A percentile compares a stretch with the other conserved stretches of the same genome.
phyloP scores from a whole-genome alignment of 30 jellyfish, hydroid and myxozoan genomes.

The Haliclystus octoradiatus region DNA sequence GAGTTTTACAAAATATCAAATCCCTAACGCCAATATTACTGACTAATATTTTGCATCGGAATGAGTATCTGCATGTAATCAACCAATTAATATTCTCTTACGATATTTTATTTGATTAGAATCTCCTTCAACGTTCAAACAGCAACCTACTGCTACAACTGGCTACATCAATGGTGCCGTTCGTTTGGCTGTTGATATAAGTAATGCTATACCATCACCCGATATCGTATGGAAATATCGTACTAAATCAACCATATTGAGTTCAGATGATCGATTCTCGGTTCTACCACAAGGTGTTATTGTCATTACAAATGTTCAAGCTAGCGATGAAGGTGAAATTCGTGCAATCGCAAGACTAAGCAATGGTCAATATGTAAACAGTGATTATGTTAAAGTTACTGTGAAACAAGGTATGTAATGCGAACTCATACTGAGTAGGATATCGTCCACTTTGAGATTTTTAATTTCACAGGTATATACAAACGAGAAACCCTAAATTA shows the following conservation, averaged over 20 bases:
- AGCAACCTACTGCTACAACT: constrained; percentile 27
- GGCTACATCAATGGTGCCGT: constrained; percentile 70
- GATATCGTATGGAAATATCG: constrained; percentile 72
- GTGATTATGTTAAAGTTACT: constrained; percentile 35
- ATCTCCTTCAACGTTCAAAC: constrained; percentile 26
- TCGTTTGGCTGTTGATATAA: constrained; percentile 44
- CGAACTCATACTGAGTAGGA: neutral
- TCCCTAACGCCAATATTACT: too few species aligned
- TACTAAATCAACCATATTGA: constrained; percentile 32
- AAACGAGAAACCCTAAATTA: too few species aligned
- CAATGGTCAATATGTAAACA: constrained; percentile 9
- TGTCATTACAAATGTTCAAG: constrained; percentile 23
- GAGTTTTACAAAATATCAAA: too few species aligned
- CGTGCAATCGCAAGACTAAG: constrained; percentile 54
- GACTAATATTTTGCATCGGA: too few species aligned
- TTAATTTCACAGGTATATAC: too few species aligned
- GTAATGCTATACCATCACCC: constrained; percentile 68
- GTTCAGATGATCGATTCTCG: constrained; percentile 52
- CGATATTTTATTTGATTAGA: too few species aligned
- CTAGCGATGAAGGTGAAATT: constrained; percentile 60
- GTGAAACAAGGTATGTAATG: constrained; percentile 43
- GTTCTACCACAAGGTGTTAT: constrained; percentile 77
- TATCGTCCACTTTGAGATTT: too few species aligned
- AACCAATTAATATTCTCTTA: too few species aligned
- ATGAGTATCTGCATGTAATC: too few species aligned